Evolutionary conservation across 1,140 invertebrate genomes (phyloP), one percentile per base, ranked within the genome.

Genomic region (Penaeus vannamei): DNA sequence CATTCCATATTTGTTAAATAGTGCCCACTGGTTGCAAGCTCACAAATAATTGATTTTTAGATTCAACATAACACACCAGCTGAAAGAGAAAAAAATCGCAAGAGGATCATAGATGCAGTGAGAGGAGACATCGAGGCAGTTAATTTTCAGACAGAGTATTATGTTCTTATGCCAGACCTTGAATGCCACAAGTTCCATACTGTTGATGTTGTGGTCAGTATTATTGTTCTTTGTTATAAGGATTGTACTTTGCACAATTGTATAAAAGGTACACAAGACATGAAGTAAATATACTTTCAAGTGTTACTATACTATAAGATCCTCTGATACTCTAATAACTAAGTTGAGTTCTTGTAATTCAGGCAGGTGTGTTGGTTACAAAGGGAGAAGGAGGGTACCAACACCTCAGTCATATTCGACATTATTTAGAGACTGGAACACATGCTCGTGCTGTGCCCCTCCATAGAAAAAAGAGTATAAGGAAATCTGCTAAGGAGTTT

Each of bases 171-270:
- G 46, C 79, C 79, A 59, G 23, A 81, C 14, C 23, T 81, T 32
- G 79, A 81, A 17, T 29, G 79, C 17, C 79, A 81, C 46, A 59
- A 81, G 79, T 81, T 59, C 79, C 79, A 81, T 29, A 22, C 23
- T 26, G 46, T 81, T 29, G 79, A 81, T 59, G 23, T 81, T 81
- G 79, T 81, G 79, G 79, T 81, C 60, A 26, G 79, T 81, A 29
- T 60, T 59, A 53, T 4, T 81, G 46, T 17, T 5, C 36, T 81
- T 23, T 46, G 53, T 46, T 12, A 26, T 59, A 29, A 81, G 12
- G 0, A 53, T 53, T 8, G 12, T 53, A 5, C 17, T 53, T 53
- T 12, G 1, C 12, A 53, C 0, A 53, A 14, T 0, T 53, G 17
- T 14, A 10, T 53, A 2, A 14, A 12, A 53, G 14, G 17, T 53